A percentile compares a stretch with the other conserved stretches of the same genome.
Conservation (phyloP, 2,888 invertebrate genomes). For the Diachrysia chrysitis region DNA sequence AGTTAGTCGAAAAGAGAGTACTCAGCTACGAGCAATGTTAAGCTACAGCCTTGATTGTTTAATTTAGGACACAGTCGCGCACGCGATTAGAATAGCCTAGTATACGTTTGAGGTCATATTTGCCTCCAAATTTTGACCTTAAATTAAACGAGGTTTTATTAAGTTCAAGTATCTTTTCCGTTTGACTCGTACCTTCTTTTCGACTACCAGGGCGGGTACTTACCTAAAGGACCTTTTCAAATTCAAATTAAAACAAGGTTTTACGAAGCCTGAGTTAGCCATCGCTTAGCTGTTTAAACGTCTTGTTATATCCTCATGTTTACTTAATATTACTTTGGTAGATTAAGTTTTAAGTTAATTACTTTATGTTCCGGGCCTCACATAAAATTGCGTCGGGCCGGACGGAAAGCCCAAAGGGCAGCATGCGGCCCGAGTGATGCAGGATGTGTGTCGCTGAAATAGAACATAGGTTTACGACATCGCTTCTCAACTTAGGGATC, state of each 20-base stretch:
- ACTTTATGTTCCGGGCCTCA: constrained; percentile 56
- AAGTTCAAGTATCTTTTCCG: background rate
- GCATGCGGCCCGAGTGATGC: constrained; percentile 56
- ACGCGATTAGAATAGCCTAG: background rate
- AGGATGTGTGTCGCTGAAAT: constrained; percentile 52
- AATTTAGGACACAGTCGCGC: constrained; percentile 4
- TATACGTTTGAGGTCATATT: background rate
- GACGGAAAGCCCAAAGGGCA: constrained; percentile 54
- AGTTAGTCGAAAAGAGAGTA: constrained; percentile 6
- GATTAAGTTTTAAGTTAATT: constrained; percentile 43
- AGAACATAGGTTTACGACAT: constrained; percentile 45
- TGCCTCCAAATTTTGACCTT: background rate
- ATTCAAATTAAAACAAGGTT: background rate
- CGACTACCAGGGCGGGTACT: background rate
- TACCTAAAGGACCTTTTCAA: background rate
- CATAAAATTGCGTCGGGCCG: constrained; percentile 53
- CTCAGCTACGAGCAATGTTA: background rate
- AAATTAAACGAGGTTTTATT: background rate
- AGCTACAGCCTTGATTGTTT: background rate
- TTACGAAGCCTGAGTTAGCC: background rate
- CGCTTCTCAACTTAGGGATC: constrained; percentile 6
- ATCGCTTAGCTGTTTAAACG: background rate
- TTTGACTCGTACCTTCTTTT: constrained; percentile 5
- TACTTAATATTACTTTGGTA: constrained; percentile 30
- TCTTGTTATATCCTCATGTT: constrained; percentile 7